Base-by-base conservation (phyloP, 2,797 vertebrate species). In the Pterois miles region DNA sequence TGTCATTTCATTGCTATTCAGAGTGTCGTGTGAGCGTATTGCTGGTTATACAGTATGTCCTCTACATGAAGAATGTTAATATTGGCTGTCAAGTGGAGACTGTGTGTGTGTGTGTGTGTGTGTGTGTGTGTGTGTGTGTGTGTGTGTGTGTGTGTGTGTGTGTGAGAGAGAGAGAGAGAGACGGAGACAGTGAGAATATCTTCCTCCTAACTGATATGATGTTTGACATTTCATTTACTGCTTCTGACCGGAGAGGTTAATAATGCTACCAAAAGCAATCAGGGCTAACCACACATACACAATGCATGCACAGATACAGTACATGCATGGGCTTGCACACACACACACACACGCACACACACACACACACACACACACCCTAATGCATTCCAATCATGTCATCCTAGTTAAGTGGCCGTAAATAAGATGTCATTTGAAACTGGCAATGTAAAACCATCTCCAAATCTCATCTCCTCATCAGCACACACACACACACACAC, bases 181-280 rank as follows among this genome's bases (percentile, higher is more conserved):
- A 40, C 34, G 64, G 34, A 58, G 34, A 60, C 33, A 57, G 25
- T 79, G 71, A 74, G 71, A 81, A 85, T 78, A 74, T 88, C 85
- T 65, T 85, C 76, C 50, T 84, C 72, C 80, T 82, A 91, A 90
- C 83, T 85, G 90, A 93, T 92, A 91, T 89, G 83, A 90, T 88
- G 81, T 88, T 90, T 94, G 93, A 92, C 91, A 93, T 92, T 91
- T 94, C 84, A 94, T 92, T 93, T 93, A 90, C 89, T 81, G 86
- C 83, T 85, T 82, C 83, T 85, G 88, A 89, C 86, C 78, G 5
- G 75, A 8, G 76, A 88, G 92, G 91, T 93, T 93, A 94, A 92
- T 92, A 90, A 91, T 88, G 79, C 85, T 90, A 87, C 82, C 81
- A 65, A 92, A 94, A 92, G 87, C 91, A 92, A 93, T 93, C 91